Percentiles rank a stretch among this genome's conserved stretches.
Conservation (phyloP, 2,113 vertebrate genomes). For the Anseranas semipalmata region DNA sequence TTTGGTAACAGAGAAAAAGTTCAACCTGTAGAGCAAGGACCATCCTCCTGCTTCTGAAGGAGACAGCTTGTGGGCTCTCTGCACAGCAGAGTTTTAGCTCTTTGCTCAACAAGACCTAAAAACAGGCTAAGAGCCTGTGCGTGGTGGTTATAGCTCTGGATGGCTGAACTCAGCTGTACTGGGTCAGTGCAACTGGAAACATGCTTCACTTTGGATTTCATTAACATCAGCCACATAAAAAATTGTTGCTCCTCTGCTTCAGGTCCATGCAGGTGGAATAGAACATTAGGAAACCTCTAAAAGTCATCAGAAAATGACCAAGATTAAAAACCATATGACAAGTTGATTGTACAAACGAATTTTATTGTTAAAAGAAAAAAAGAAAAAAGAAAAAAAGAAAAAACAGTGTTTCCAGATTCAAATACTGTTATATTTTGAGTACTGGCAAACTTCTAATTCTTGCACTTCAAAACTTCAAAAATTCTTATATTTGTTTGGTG, state of each 20-base stretch:
- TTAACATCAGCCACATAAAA: background rate
- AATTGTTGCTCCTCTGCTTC: background rate
- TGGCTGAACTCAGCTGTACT: background rate
- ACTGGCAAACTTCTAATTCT: background rate
- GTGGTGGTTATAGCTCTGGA: background rate
- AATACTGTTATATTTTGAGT: background rate
- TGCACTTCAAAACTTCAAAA: background rate
- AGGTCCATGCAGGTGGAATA: background rate
- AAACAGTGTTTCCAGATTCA: background rate
- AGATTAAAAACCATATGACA: background rate
- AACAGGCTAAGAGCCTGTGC: background rate
- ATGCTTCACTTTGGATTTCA: background rate
- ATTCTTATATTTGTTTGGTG: background rate
- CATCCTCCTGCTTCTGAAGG: background rate
- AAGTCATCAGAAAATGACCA: background rate
- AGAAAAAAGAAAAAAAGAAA: background rate
- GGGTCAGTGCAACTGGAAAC: background rate
- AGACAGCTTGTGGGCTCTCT: background rate
- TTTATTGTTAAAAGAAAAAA: background rate
- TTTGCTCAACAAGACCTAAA: background rate
- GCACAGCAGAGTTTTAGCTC: background rate
- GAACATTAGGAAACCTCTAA: background rate
- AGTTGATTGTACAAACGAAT: background rate
- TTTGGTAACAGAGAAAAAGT: background rate
- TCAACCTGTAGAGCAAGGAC: background rate